Percentiles rank a stretch among this genome's conserved stretches.
phyloP scores from a whole-genome alignment of 2,888 invertebrate species.

The Lasioglossum morio region DNA sequence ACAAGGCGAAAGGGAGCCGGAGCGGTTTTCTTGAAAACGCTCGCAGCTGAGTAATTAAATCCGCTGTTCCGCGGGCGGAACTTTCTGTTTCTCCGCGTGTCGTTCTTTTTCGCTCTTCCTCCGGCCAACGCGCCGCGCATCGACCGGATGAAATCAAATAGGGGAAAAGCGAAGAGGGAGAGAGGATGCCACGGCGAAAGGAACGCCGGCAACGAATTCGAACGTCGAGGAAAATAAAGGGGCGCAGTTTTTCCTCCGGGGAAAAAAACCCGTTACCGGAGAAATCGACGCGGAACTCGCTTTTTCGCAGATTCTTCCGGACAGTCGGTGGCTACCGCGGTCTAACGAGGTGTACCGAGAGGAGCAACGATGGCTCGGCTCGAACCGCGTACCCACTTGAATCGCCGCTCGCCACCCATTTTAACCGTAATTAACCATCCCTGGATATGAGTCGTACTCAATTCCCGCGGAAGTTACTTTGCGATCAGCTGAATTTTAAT shows the following conservation, averaged over 20 bases:
- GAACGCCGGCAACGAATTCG: slow-evolving; percentile 51
- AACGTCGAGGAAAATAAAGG: slow-evolving; percentile 32
- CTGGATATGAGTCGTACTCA: background rate
- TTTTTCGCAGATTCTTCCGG: slow-evolving; percentile 10
- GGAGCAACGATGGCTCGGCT: background rate
- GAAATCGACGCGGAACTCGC: slow-evolving; percentile 28
- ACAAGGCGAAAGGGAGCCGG: background rate
- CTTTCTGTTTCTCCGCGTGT: slow-evolving; percentile 30
- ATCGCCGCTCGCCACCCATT: slow-evolving; percentile 1
- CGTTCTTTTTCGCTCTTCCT: slow-evolving; percentile 14
- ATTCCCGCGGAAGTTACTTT: background rate
- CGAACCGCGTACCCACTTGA: background rate
- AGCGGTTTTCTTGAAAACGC: slow-evolving; percentile 28
- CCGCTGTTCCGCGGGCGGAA: slow-evolving; percentile 53
- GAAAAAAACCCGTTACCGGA: background rate
- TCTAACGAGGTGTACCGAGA: slow-evolving; percentile 24
- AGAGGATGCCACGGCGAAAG: slow-evolving; percentile 27
- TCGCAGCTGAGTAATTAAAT: slow-evolving; percentile 67
- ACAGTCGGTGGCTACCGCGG: slow-evolving; percentile 8
- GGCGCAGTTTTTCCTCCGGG: background rate
- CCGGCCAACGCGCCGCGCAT: slow-evolving; percentile 38
- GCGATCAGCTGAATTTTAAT: background rate
- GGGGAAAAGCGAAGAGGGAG: slow-evolving; percentile 33
- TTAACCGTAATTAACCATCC: slow-evolving; percentile 31
- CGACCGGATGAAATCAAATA: slow-evolving; percentile 49